A percentile compares a stretch with the other conserved stretches of the same genome.
phyloP scores from a whole-genome alignment of 2,797 vertebrate genomes.

The Sebastes hubbsi region DNA sequence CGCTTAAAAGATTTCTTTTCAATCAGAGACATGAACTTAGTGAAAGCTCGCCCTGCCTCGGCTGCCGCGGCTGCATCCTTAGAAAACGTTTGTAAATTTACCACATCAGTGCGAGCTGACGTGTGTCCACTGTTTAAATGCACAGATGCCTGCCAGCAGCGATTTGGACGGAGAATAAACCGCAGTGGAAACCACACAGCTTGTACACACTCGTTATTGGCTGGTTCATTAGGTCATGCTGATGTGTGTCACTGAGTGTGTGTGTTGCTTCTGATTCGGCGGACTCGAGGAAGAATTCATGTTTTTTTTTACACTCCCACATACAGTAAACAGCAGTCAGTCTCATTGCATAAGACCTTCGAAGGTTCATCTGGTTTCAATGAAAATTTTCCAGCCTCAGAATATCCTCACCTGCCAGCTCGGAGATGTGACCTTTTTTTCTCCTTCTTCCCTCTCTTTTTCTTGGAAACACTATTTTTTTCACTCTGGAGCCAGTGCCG shows the following conservation, averaged over 20 bases:
- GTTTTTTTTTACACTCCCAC: constrained; percentile 19
- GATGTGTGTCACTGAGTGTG: constrained; percentile 8
- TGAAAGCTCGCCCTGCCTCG: not conserved
- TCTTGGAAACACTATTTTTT: constrained; percentile 30
- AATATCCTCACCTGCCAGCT: constrained; percentile 56
- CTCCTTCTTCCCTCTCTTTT: not conserved
- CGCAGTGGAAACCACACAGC: constrained; percentile 21
- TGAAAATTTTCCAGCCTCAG: constrained; percentile 49
- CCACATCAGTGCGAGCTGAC: not conserved
- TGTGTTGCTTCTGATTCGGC: not conserved
- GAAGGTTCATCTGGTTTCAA: constrained; percentile 55
- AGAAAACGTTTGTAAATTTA: constrained; percentile 13
- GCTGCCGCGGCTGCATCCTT: not conserved
- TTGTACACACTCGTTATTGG: constrained; percentile 23
- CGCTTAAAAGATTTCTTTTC: not conserved
- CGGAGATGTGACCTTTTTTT: not conserved
- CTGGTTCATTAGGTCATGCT: constrained; percentile 42
- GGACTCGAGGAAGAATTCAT: constrained; percentile 1
- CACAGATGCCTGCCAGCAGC: constrained; percentile 19
- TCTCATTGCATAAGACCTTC: constrained; percentile 31
- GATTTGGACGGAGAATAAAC: constrained; percentile 19
- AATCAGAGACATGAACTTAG: not conserved
- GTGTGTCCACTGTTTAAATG: constrained; percentile 9
- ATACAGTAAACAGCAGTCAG: constrained; percentile 19
- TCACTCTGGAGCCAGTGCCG: constrained; percentile 12